Conservation (phyloP, 2,797 vertebrate species). For the Fratercula arctica region DNA sequence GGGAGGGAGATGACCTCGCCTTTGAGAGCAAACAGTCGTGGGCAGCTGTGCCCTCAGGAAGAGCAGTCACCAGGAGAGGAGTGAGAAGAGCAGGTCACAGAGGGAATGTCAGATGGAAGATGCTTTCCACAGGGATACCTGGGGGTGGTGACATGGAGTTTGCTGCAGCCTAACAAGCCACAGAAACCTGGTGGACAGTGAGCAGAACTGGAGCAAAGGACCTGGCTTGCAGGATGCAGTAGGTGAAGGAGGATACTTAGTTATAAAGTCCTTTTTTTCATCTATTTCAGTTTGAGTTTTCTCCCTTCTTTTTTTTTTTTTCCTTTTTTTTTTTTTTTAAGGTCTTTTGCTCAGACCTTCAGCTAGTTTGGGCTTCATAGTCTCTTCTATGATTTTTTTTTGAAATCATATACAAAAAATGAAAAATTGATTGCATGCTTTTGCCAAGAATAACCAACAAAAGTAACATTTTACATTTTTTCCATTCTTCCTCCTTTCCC, state of each 20-base stretch:
- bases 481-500: not conserved
- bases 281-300: not conserved
- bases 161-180: not conserved
- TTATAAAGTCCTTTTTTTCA: not conserved
- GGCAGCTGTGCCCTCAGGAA: not conserved
- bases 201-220: not conserved
- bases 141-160: rapidly evolving
- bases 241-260: not conserved
- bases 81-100: not conserved
- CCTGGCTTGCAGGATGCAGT: not conserved
- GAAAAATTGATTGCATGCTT: not conserved
- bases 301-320: not conserved
- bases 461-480: not conserved
- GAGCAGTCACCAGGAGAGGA: not conserved
- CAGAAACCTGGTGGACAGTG: not conserved
- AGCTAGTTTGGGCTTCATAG: not conserved
- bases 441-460: not conserved
- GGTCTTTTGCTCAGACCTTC: not conserved
- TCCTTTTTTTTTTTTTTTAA: not conserved
- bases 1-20: not conserved
- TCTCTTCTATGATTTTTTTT: not conserved
- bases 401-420: not conserved
- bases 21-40: not conserved
- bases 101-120: rapidly evolving
- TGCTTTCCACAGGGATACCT: not conserved